Conservation (phyloP, 2,888 invertebrate genomes). For the Caenorhabditis wallacei region DNA sequence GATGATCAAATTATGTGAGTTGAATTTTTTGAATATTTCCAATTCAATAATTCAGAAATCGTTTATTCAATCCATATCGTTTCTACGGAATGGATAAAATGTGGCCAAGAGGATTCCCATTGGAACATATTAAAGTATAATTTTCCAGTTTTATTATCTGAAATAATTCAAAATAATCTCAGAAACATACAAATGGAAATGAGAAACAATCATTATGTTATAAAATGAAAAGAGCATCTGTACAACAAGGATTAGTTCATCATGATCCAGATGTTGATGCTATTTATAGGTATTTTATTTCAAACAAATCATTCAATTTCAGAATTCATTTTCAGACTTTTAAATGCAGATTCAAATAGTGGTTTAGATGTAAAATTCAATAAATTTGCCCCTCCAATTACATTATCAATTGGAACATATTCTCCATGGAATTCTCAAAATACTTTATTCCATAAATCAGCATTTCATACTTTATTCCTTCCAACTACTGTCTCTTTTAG, state of each 20-base stretch:
- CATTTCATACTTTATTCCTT: slow-evolving; percentile 72
- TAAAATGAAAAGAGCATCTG: slow-evolving; percentile 60
- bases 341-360: slow-evolving; percentile 58
- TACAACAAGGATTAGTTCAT: slow-evolving; percentile 72
- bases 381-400: slow-evolving; percentile 68
- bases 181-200: slow-evolving; percentile 61
- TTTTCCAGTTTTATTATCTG: not conserved
- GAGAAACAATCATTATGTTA: slow-evolving; percentile 54
- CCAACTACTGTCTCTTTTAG: slow-evolving; percentile 73
- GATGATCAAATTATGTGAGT: slow-evolving; percentile 6
- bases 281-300: slow-evolving; percentile 55
- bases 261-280: slow-evolving; percentile 73
- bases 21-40: not conserved
- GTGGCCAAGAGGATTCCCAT: slow-evolving; percentile 74
- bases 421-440: slow-evolving; percentile 76
- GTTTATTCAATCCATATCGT: slow-evolving; percentile 70
- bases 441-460: slow-evolving; percentile 69
- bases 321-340: slow-evolving; percentile 48
- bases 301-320: not conserved
- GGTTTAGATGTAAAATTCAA: slow-evolving; percentile 67
- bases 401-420: slow-evolving; percentile 65
- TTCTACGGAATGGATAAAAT: slow-evolving; percentile 65
- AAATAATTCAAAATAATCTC: not conserved
- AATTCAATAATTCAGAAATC: slow-evolving; percentile 4
- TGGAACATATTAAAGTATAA: slow-evolving; percentile 56